Evolutionary conservation across 2,113 vertebrate genomes (phyloP).

Genomic region (Reinhardtius hippoglossoides): DNA sequence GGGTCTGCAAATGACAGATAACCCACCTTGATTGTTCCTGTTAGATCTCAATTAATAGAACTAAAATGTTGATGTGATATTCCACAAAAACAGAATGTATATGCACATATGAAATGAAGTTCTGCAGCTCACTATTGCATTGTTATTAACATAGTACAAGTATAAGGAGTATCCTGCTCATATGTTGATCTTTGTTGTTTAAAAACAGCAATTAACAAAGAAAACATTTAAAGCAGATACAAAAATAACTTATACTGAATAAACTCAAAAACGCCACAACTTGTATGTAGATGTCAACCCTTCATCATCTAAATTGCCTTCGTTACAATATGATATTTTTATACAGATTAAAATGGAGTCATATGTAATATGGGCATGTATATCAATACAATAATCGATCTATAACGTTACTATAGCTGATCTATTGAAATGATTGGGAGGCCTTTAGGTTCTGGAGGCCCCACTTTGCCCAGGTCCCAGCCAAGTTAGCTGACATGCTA

Average conservation of each 20-base stretch:
- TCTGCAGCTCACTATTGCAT: neutral
- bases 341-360: neutral
- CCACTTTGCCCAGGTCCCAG: conserved; percentile 62
- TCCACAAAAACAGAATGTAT: neutral
- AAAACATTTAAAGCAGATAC: neutral
- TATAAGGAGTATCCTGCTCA: neutral
- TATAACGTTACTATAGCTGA: conserved; percentile 11
- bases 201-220: neutral
- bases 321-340: neutral
- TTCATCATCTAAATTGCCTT: neutral
- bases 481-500: conserved; percentile 65
- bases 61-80: neutral
- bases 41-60: conserved; percentile 16
- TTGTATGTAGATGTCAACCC: neutral
- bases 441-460: conserved; percentile 65
- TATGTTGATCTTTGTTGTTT: neutral
- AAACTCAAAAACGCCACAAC: no score
- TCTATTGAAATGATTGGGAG: conserved; percentile 50
- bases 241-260: no score
- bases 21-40: conserved; percentile 6
- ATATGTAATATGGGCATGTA: no score
- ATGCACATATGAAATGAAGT: neutral
- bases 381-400: neutral
- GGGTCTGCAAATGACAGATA: conserved; percentile 27
- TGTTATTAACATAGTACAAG: conserved; percentile 1